A percentile compares a stretch with the other conserved stretches of the same genome.
Conservation (phyloP, 2,113 vertebrate genomes). For the Cephalopterus ornatus region DNA sequence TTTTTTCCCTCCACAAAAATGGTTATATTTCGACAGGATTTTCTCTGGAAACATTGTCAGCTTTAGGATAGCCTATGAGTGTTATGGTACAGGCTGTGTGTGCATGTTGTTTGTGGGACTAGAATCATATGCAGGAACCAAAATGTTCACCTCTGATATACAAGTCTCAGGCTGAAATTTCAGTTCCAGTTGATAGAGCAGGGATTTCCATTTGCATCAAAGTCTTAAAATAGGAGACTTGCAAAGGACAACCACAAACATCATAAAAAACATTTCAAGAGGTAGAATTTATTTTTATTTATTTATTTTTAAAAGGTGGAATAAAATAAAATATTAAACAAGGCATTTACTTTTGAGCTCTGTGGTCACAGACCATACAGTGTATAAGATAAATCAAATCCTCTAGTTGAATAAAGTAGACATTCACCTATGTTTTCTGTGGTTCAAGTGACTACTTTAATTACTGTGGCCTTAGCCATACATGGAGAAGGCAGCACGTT, state of each 20-base stretch:
- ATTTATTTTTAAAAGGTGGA: background rate
- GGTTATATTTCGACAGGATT: background rate
- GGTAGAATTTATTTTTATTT: too few species aligned
- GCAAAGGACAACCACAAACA: background rate
- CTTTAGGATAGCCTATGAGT: background rate
- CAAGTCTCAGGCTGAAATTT: background rate
- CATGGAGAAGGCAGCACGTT: background rate
- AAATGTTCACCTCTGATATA: background rate
- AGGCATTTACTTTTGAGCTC: background rate
- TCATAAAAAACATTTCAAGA: background rate
- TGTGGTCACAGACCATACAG: background rate
- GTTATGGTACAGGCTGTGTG: background rate
- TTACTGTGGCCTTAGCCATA: too few species aligned
- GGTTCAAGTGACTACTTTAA: background rate
- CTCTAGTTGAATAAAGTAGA: background rate
- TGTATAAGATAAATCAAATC: background rate
- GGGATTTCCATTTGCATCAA: background rate
- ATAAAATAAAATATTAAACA: background rate
- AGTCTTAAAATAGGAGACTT: background rate
- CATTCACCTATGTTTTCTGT: background rate
- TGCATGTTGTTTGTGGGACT: background rate
- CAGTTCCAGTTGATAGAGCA: background rate
- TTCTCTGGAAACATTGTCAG: background rate
- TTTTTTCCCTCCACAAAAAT: rapidly evolving
- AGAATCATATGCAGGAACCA: background rate